Conservation (phyloP, 2,113 vertebrate species). For the Eublepharis macularius region DNA sequence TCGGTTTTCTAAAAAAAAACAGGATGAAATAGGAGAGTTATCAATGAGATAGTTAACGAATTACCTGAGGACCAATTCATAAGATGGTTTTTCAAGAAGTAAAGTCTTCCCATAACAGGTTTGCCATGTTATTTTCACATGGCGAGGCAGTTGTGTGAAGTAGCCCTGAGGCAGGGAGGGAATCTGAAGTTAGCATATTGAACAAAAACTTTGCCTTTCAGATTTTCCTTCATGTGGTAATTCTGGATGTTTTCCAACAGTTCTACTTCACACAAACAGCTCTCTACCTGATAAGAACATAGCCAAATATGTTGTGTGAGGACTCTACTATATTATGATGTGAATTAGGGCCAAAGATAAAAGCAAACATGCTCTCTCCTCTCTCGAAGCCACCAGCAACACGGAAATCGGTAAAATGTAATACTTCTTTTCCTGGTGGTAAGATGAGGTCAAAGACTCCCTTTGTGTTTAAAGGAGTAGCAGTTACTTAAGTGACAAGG, state of each 20-base stretch:
- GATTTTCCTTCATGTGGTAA: not conserved
- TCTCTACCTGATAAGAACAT: not conserved
- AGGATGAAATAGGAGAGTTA: not conserved
- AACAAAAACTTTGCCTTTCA: not conserved
- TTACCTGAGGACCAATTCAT: accelerated
- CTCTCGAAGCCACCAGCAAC: not conserved
- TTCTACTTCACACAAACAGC: not conserved
- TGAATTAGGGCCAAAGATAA: accelerated
- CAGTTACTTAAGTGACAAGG: not conserved
- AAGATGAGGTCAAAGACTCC: not conserved
- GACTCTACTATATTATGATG: not conserved
- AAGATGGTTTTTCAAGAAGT: not conserved
- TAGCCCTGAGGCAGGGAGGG: not conserved
- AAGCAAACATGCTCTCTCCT: accelerated
- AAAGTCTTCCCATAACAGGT: not conserved
- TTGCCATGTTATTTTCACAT: not conserved
- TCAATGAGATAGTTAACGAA: not conserved
- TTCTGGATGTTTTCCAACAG: not conserved
- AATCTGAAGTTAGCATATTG: not conserved
- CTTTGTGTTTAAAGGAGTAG: not conserved
- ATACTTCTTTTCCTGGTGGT: not conserved
- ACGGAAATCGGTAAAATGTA: not conserved
- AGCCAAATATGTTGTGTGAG: too few species aligned
- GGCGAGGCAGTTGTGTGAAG: not conserved
- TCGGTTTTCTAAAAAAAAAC: not conserved